Percentiles rank a stretch among this genome's conserved stretches.
phyloP scores from a whole-genome alignment of 1,140 invertebrate genomes.

The Eupristina koningsbergeri region DNA sequence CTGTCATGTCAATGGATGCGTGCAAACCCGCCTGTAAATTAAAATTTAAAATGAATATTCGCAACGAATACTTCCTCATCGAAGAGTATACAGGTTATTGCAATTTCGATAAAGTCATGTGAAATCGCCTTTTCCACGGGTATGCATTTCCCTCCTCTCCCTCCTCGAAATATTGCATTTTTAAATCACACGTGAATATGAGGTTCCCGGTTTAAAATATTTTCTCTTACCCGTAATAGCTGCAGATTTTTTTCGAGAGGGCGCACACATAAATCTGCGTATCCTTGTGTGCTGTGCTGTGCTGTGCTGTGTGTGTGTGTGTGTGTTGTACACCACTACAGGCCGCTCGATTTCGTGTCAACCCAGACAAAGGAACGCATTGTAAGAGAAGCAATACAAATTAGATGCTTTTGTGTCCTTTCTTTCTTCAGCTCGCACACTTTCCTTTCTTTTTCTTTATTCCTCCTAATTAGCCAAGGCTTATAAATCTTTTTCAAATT shows the following conservation, averaged over 20 bases:
- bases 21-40: not conserved
- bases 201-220: not conserved
- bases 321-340: slow-evolving; percentile 7
- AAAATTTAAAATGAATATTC: too few species aligned
- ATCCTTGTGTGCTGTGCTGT: too few species aligned
- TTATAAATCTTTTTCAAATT: slow-evolving; percentile 7
- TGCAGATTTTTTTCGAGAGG: too few species aligned
- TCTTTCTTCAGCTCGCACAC: slow-evolving; percentile 7
- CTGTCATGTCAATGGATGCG: not conserved
- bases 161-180: too few species aligned
- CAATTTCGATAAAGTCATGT: too few species aligned
- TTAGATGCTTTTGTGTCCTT: slow-evolving; percentile 45
- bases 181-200: not conserved
- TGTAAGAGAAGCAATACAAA: slow-evolving; percentile 39
- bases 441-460: not conserved
- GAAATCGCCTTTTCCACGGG: too few species aligned
- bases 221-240: not conserved
- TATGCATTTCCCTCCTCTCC: too few species aligned
- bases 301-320: too few species aligned
- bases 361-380: slow-evolving; percentile 40
- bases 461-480: slow-evolving; percentile 3
- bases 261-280: too few species aligned
- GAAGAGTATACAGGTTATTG: too few species aligned
- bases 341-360: slow-evolving; percentile 37
- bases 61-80: too few species aligned